Conservation (phyloP, 2,797 vertebrate species). For the Staurois parvus region DNA sequence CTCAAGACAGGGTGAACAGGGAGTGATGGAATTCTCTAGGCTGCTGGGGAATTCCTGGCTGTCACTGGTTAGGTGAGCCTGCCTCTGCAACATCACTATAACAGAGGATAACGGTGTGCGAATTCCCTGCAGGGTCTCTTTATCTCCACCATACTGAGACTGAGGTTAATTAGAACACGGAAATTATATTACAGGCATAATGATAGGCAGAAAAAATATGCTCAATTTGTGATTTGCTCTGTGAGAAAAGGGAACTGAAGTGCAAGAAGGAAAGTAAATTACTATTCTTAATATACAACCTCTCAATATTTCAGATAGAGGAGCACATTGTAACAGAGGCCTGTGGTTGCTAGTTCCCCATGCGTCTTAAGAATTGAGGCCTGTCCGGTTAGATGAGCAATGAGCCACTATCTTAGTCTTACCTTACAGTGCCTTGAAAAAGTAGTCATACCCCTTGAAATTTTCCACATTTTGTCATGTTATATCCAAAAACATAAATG, state of each 20-base stretch:
- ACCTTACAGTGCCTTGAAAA: no score
- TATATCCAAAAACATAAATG: no score
- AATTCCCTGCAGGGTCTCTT: slow-evolving; percentile 32
- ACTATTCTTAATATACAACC: background rate
- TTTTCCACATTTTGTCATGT: no score
- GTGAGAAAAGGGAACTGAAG: background rate
- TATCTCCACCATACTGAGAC: slow-evolving; percentile 16
- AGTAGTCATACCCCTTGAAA: no score
- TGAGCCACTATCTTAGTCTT: no score
- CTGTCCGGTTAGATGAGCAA: no score
- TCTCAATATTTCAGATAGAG: background rate
- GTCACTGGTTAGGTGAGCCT: slow-evolving; percentile 10
- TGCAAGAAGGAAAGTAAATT: background rate
- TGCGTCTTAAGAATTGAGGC: no score
- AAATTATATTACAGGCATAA: slow-evolving; percentile 23
- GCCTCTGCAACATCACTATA: background rate
- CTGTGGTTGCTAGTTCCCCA: background rate
- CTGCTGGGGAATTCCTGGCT: background rate
- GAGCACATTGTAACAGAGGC: background rate
- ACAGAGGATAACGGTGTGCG: slow-evolving; percentile 10
- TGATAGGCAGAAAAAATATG: background rate
- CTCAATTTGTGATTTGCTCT: background rate
- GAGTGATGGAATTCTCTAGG: background rate
- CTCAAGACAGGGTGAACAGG: background rate
- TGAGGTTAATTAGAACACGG: slow-evolving; percentile 40